phyloP scores from a whole-genome alignment of 2,888 invertebrate genomes.

The Thymelicus acteon region DNA sequence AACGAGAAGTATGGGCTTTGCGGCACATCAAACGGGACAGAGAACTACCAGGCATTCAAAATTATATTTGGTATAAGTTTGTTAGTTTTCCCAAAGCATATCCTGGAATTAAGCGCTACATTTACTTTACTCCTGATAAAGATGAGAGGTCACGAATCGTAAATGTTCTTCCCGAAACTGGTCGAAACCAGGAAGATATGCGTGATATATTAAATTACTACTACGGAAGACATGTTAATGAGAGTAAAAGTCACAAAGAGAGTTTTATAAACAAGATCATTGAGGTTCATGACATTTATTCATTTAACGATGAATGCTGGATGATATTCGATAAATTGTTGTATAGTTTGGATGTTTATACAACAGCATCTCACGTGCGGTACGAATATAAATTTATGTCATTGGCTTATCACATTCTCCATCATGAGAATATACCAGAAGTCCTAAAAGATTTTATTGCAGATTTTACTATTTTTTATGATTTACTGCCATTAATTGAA shows the following conservation, averaged over 20 bases:
- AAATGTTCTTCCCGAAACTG: slow-evolving; percentile 51
- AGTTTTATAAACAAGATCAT: slow-evolving; percentile 53
- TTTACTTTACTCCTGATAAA: slow-evolving; percentile 49
- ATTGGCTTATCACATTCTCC: slow-evolving; percentile 53
- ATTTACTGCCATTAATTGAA: slow-evolving; percentile 20
- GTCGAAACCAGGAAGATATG: slow-evolving; percentile 55
- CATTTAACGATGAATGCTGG: slow-evolving; percentile 62
- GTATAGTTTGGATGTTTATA: slow-evolving; percentile 56
- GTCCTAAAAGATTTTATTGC: slow-evolving; percentile 42
- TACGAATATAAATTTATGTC: slow-evolving; percentile 39
- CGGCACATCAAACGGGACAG: slow-evolving; percentile 52
- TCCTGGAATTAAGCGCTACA: slow-evolving; percentile 52
- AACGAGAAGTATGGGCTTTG: slow-evolving; percentile 62
- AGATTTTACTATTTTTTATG: not conserved
- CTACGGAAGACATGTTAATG: slow-evolving; percentile 61
- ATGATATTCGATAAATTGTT: slow-evolving; percentile 56
- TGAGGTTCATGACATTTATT: slow-evolving; percentile 51
- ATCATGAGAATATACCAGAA: slow-evolving; percentile 49
- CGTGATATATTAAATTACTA: slow-evolving; percentile 56
- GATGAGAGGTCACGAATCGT: slow-evolving; percentile 52
- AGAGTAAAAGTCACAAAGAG: slow-evolving; percentile 52
- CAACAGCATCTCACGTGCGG: slow-evolving; percentile 38
- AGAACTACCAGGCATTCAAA: slow-evolving; percentile 52
- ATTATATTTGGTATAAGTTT: slow-evolving; percentile 62
- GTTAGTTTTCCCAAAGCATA: slow-evolving; percentile 59